A percentile compares a stretch with the other conserved stretches of the same genome.
These are phyloP conservation scores for Archivesica marissinica DNA, from an alignment of 1,140 invertebrate genomes.

Conservation along the genomic window DNA sequence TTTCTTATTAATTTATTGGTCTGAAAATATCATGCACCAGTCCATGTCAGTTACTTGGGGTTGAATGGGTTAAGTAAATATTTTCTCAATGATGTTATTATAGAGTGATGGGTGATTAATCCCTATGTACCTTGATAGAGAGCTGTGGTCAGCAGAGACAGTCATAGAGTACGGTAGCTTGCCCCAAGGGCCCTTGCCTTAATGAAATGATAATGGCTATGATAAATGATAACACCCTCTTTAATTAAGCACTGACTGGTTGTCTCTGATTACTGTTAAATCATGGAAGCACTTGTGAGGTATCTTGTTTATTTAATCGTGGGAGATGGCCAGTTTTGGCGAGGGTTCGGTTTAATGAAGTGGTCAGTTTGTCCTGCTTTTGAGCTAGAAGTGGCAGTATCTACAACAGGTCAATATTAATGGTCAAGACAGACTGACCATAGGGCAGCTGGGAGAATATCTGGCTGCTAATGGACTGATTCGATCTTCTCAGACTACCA, in stretches of 20 bases:
- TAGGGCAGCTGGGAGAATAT: neutral
- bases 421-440: conserved; percentile 30
- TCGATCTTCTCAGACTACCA: neutral
- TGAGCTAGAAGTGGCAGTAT: neutral
- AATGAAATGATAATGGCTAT: conserved; percentile 22
- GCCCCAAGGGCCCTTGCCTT: conserved; percentile 13
- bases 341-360: neutral
- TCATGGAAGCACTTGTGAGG: neutral
- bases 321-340: neutral
- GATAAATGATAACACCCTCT: conserved; percentile 29
- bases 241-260: neutral
- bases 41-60: too few species aligned
- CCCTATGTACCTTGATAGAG: neutral
- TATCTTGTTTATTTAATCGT: neutral
- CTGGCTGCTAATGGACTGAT: conserved; percentile 26
- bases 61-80: too few species aligned
- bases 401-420: conserved; percentile 6
- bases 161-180: neutral
- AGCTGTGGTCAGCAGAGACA: conserved; percentile 26
- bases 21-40: too few species aligned
- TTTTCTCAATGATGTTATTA: too few species aligned
- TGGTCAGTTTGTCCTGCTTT: neutral
- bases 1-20: too few species aligned
- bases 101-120: too few species aligned
- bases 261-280: neutral